Percentiles rank a stretch among this genome's conserved stretches.
Conservation (phyloP, 2,113 vertebrate genomes). For the Rhinopithecus roxellana region DNA sequence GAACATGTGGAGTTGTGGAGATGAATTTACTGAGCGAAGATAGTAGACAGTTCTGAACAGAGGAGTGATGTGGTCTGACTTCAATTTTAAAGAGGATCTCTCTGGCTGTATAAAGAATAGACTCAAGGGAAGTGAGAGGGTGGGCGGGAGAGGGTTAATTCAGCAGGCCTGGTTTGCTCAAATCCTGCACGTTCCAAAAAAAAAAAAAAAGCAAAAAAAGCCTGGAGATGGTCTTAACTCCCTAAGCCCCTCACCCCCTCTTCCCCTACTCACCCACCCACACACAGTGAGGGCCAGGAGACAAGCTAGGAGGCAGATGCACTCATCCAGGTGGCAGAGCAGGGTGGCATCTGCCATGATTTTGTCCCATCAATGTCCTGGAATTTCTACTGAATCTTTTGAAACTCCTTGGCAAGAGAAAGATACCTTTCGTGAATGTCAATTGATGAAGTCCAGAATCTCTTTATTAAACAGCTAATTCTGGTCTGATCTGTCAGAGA, state of each 20-base stretch:
- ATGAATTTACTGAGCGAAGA: background rate
- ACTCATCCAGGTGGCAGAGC: background rate
- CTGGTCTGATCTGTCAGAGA: background rate
- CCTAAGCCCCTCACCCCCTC: too few species aligned
- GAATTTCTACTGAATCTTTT: background rate
- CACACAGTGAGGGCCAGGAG: background rate
- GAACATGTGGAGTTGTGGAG: accelerated
- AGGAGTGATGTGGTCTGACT: background rate
- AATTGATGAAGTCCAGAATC: background rate
- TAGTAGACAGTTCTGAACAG: background rate
- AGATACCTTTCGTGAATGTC: background rate
- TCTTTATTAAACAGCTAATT: background rate
- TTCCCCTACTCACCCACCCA: too few species aligned
- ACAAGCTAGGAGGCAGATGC: background rate
- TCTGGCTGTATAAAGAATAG: background rate
- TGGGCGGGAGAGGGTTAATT: background rate
- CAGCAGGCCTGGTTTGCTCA: background rate
- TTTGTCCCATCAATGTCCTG: background rate
- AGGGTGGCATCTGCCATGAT: background rate
- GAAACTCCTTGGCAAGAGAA: background rate
- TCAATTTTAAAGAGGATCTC: background rate
- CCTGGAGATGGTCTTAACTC: background rate
- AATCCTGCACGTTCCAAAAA: background rate
- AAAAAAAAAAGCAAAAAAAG: background rate
- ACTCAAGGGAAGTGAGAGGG: background rate